These are phyloP conservation scores for Ormyrus thymus DNA, from an alignment of 2,888 invertebrate genomes.

Conservation along the genomic window DNA sequence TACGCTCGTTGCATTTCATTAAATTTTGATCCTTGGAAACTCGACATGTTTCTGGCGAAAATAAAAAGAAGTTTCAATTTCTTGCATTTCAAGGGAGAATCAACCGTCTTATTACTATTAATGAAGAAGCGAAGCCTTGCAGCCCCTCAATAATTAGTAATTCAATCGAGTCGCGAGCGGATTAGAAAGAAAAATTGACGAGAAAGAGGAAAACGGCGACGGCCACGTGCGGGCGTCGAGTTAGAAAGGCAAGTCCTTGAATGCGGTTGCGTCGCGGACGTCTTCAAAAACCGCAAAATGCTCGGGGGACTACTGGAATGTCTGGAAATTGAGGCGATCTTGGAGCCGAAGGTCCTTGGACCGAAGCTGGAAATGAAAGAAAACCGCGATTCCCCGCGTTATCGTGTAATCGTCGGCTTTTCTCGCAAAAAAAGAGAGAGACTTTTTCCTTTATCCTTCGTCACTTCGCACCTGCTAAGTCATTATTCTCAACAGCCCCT, in stretches of 20 bases:
- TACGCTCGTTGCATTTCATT: background rate
- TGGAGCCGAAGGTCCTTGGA: constrained; percentile 63
- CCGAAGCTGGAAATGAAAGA: constrained; percentile 62
- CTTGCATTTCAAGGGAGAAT: background rate
- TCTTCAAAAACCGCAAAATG: constrained; percentile 68
- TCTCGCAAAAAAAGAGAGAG: constrained; percentile 19
- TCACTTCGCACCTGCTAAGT: constrained; percentile 47
- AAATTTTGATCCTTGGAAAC: background rate
- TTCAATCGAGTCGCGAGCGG: background rate
- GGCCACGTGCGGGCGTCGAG: constrained; percentile 57
- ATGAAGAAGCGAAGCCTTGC: constrained; percentile 12
- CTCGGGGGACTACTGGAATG: constrained; percentile 62
- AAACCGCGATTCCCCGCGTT: constrained; percentile 64
- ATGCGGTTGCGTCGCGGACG: constrained; percentile 64
- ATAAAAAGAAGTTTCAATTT: background rate
- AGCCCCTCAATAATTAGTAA: constrained; percentile 37
- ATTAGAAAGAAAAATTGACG: constrained; percentile 31
- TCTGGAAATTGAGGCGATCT: constrained; percentile 67
- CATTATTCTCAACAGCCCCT: constrained; percentile 42
- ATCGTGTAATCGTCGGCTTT: constrained; percentile 40
- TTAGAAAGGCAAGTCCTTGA: constrained; percentile 70
- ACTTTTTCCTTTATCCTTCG: constrained; percentile 11
- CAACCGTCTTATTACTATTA: background rate
- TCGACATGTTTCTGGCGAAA: background rate
- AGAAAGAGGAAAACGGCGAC: constrained; percentile 40